These are phyloP conservation scores for Trichogramma dendrolimi DNA, from an alignment of 2,888 invertebrate species.

Conservation along the genomic window DNA sequence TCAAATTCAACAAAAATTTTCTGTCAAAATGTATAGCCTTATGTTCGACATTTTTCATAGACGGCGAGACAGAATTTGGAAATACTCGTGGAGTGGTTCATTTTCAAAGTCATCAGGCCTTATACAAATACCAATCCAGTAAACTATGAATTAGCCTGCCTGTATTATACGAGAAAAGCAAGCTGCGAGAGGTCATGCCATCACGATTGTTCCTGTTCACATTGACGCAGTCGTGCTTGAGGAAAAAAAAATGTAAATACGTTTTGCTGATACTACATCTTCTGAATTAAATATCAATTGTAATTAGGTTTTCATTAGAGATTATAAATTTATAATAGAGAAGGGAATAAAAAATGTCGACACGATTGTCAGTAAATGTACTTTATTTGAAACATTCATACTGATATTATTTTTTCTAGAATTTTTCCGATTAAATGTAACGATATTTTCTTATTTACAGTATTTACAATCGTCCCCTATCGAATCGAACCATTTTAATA, in stretches of 20 bases:
- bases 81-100: constrained; percentile 53
- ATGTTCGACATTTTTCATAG: constrained; percentile 22
- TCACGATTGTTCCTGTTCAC: too few relatives aligned
- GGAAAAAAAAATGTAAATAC: too few relatives aligned
- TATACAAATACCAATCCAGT: constrained; percentile 51
- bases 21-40: not conserved
- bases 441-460: constrained; percentile 47
- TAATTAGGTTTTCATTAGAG: too few relatives aligned
- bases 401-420: constrained; percentile 32
- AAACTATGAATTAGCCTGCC: constrained; percentile 55
- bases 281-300: too few relatives aligned
- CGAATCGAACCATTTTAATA: not conserved
- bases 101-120: constrained; percentile 47
- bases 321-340: too few relatives aligned
- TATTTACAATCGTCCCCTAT: constrained; percentile 45
- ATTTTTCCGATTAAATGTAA: constrained; percentile 30
- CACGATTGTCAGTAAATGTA: constrained; percentile 10
- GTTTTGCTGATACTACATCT: too few relatives aligned
- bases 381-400: constrained; percentile 45
- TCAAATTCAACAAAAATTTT: not conserved
- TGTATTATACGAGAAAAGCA: constrained; percentile 39
- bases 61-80: constrained; percentile 45
- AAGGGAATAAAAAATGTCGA: too few relatives aligned
- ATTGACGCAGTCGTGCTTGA: too few relatives aligned
- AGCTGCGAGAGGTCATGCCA: too few relatives aligned